phyloP scores from a whole-genome alignment of 2,888 invertebrate species.

The Phorcus lineatus region DNA sequence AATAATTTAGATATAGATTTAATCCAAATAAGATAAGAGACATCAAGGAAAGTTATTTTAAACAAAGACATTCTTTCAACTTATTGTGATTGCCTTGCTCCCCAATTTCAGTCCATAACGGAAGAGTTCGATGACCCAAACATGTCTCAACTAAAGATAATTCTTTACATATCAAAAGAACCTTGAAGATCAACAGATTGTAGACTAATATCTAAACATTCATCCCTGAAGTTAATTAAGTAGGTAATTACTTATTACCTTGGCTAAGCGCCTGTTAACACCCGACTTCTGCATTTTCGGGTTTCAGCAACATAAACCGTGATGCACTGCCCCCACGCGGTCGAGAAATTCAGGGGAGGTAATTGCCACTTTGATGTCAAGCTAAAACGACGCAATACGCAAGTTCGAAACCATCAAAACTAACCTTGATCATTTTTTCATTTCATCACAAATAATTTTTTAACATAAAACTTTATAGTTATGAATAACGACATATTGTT shows the following conservation, averaged over 20 bases:
- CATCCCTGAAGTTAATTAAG: background rate
- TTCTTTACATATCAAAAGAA: background rate
- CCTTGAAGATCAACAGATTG: background rate
- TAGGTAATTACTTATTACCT: background rate
- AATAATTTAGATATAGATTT: too few species aligned
- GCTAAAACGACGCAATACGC: background rate
- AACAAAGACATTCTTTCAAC: background rate
- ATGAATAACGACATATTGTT: too few species aligned
- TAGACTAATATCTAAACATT: background rate
- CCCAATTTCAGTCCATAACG: background rate
- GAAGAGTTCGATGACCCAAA: background rate
- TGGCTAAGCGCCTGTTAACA: background rate
- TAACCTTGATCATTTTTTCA: too few species aligned
- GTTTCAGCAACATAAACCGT: background rate
- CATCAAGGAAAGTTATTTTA: too few species aligned
- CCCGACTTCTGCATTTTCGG: background rate
- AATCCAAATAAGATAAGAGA: too few species aligned
- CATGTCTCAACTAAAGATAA: background rate
- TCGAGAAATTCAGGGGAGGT: background rate
- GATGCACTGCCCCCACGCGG: conserved; percentile 1
- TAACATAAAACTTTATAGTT: too few species aligned
- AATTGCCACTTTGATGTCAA: background rate
- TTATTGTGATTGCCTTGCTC: background rate
- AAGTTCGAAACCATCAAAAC: background rate
- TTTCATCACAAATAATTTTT: too few species aligned